Percentiles rank a stretch among this genome's conserved stretches.
Evolutionary conservation across 1,140 invertebrate species (phyloP).

Genomic region (Leguminivora glycinivorella): DNA sequence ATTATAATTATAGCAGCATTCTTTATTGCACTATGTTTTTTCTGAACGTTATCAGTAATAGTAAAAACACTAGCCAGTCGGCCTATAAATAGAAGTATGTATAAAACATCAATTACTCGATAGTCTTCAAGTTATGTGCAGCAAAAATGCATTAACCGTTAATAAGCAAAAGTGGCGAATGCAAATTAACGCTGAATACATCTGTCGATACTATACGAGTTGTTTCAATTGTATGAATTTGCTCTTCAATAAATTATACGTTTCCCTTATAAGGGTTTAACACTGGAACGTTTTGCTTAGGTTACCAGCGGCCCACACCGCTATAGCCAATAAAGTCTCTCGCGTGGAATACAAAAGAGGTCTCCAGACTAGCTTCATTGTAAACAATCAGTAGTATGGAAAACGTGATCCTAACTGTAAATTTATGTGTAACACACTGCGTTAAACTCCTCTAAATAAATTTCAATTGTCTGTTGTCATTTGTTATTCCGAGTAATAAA

Average conservation of each 20-base stretch:
- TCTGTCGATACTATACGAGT: constrained; percentile 20
- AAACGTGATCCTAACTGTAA: constrained; percentile 59
- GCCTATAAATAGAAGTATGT: no score
- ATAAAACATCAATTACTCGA: no score
- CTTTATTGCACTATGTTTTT: no score
- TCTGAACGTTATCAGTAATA: no score
- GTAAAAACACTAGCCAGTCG: no score
- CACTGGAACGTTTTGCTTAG: constrained; percentile 29
- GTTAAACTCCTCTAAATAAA: constrained; percentile 69
- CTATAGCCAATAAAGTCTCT: constrained; percentile 38
- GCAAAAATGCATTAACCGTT: background rate
- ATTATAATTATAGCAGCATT: no score
- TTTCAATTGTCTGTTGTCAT: constrained; percentile 75
- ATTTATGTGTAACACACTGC: constrained; percentile 67
- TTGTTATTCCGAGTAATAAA: constrained; percentile 75
- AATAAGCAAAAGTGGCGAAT: constrained; percentile 8
- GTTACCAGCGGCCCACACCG: constrained; percentile 40
- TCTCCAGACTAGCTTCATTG: constrained; percentile 47
- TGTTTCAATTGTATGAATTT: constrained; percentile 25
- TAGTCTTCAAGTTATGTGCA: background rate
- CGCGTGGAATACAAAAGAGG: constrained; percentile 58
- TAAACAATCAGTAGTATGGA: constrained; percentile 54
- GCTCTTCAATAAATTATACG: constrained; percentile 26
- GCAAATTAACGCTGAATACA: constrained; percentile 17
- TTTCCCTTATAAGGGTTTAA: constrained; percentile 19